These are phyloP conservation scores for Aphaenogaster rudis DNA, from an alignment of 1,140 invertebrate species.

Conservation along the genomic window DNA sequence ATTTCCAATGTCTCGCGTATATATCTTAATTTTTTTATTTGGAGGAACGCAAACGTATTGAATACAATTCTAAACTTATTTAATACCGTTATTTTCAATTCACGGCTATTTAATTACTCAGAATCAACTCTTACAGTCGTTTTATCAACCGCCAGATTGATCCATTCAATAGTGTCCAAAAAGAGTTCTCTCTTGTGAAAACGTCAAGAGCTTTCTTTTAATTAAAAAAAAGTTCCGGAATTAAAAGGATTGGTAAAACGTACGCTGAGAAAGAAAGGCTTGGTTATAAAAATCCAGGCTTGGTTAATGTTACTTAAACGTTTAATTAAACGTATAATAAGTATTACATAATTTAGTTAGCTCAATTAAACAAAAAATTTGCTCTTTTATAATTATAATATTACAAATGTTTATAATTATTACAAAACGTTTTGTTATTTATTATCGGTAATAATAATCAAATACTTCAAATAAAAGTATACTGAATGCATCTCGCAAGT, in stretches of 20 bases:
- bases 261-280: too few relatives aligned
- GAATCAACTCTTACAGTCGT: background rate
- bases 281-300: too few relatives aligned
- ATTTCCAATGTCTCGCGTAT: background rate
- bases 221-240: background rate
- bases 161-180: background rate
- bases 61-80: background rate
- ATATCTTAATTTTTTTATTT: conserved; percentile 4
- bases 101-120: background rate
- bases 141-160: background rate
- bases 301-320: too few relatives aligned
- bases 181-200: background rate
- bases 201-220: background rate
- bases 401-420: too few relatives aligned
- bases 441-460: too few relatives aligned
- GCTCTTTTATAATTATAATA: too few relatives aligned
- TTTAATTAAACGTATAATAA: too few relatives aligned
- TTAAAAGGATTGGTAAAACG: background rate
- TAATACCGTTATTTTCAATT: conserved; percentile 11
- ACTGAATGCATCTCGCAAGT: too few relatives aligned
- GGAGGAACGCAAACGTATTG: background rate
- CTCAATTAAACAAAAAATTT: too few relatives aligned
- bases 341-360: too few relatives aligned
- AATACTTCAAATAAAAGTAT: too few relatives aligned
- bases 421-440: too few relatives aligned